Evolutionary conservation across 1,140 invertebrate genomes (phyloP).

Genomic region (Trichomalopsis sarcophagae): DNA sequence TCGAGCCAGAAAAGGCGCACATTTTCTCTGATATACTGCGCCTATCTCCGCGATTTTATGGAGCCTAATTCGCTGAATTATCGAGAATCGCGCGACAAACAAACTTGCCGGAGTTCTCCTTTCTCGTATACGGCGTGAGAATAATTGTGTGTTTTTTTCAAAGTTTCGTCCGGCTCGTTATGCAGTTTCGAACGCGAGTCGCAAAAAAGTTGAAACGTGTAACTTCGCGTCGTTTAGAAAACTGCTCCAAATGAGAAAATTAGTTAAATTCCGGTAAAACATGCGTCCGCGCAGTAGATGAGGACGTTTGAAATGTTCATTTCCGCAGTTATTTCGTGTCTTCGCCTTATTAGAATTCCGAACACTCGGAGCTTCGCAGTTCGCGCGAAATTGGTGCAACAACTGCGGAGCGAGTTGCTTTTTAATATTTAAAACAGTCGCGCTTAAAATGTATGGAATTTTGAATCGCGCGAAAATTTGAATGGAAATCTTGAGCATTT

Average conservation of each 20-base stretch:
- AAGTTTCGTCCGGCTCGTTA: too few species aligned
- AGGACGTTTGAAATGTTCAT: constrained; percentile 21
- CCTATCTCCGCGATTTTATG: neutral
- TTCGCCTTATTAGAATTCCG: neutral
- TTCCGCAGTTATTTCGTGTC: constrained; percentile 6
- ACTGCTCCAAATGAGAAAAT: constrained; percentile 28
- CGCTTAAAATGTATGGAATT: too few species aligned
- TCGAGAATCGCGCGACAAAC: neutral
- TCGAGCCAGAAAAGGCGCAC: neutral
- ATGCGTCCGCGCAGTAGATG: neutral
- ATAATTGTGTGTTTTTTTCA: too few species aligned
- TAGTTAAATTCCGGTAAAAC: constrained; percentile 33
- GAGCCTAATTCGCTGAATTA: neutral
- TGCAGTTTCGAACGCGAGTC: neutral
- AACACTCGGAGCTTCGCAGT: neutral
- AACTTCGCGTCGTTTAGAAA: neutral
- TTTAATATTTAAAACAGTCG: too few species aligned
- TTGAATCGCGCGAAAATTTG: too few species aligned
- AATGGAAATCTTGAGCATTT: too few species aligned
- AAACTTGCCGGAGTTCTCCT: neutral
- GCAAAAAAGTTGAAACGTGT: neutral
- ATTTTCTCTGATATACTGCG: neutral
- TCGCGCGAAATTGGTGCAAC: neutral
- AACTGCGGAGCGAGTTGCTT: neutral
- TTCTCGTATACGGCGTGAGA: too few species aligned